A percentile compares a stretch with the other conserved stretches of the same genome.
Evolutionary conservation across 1,140 invertebrate species (phyloP).

Genomic region (Macrobrachium rosenbergii): DNA sequence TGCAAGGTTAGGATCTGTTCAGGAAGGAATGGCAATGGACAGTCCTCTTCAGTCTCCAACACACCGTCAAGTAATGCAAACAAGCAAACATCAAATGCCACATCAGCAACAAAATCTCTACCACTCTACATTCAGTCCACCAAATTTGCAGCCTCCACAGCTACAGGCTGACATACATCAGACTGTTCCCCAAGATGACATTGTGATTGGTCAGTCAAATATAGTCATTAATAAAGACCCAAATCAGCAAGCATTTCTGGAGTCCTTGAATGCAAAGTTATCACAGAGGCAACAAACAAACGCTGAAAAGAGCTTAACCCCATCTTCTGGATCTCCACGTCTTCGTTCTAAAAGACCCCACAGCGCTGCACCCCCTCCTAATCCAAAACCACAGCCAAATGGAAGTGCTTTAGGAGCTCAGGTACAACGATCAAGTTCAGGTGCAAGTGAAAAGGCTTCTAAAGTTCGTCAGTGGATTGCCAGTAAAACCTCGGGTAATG

Average conservation of each 20-base stretch:
- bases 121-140: conserved; percentile 64
- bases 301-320: neutral
- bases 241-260: conserved; percentile 66
- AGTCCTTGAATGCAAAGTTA: conserved; percentile 68
- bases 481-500: conserved; percentile 70
- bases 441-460: conserved; percentile 71
- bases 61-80: conserved; percentile 39
- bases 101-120: conserved; percentile 42
- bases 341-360: conserved; percentile 73
- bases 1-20: conserved; percentile 38
- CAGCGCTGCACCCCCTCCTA: conserved; percentile 63
- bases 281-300: conserved; percentile 64
- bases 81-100: conserved; percentile 27
- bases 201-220: conserved; percentile 22
- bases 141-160: conserved; percentile 64
- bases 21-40: conserved; percentile 41
- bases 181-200: conserved; percentile 26
- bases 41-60: conserved; percentile 30
- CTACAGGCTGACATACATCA: conserved; percentile 64
- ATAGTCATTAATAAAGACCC: conserved; percentile 60
- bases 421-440: conserved; percentile 64
- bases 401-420: conserved; percentile 63
- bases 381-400: conserved; percentile 60
- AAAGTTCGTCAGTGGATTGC: conserved; percentile 79
- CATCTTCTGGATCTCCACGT: conserved; percentile 45